These are phyloP conservation scores for Drosophila kuntzei DNA, from an alignment of 2,888 invertebrate genomes.

Conservation along the genomic window DNA sequence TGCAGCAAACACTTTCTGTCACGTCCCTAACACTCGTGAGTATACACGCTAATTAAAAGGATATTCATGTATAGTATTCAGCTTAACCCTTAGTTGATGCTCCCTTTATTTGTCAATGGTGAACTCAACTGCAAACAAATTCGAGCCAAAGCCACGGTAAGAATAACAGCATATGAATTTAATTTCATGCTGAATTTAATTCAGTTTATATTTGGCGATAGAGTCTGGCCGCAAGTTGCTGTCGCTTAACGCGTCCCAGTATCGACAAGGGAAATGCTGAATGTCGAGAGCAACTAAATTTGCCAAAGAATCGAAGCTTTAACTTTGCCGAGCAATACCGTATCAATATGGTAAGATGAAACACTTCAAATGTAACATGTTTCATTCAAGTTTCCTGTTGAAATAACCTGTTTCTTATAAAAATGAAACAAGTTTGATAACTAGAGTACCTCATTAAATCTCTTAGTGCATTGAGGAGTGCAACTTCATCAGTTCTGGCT, in stretches of 20 bases:
- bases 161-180: slow-evolving; percentile 21
- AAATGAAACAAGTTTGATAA: background rate
- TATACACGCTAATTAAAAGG: slow-evolving; percentile 13
- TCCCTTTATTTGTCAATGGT: slow-evolving; percentile 1
- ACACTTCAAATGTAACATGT: too few relatives aligned
- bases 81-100: slow-evolving; percentile 25
- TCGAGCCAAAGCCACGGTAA: slow-evolving; percentile 58
- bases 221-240: slow-evolving; percentile 56
- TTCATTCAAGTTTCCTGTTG: too few relatives aligned
- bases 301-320: slow-evolving; percentile 39
- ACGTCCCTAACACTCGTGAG: slow-evolving; percentile 30
- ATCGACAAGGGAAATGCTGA: slow-evolving; percentile 47
- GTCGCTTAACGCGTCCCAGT: slow-evolving; percentile 57
- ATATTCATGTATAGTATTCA: background rate
- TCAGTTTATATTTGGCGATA: slow-evolving; percentile 6
- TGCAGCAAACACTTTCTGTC: slow-evolving; percentile 16
- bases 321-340: slow-evolving; percentile 52
- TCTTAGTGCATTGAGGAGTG: slow-evolving; percentile 73
- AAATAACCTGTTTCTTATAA: background rate
- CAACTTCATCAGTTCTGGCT: slow-evolving; percentile 62
- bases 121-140: slow-evolving; percentile 40
- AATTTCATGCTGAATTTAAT: background rate
- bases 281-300: slow-evolving; percentile 37
- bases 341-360: slow-evolving; percentile 62
- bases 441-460: background rate